Evolutionary conservation across 2,113 vertebrate species (phyloP), one percentile per base, ranked within the genome.

Genomic region (Typhlomys cinereus): DNA sequence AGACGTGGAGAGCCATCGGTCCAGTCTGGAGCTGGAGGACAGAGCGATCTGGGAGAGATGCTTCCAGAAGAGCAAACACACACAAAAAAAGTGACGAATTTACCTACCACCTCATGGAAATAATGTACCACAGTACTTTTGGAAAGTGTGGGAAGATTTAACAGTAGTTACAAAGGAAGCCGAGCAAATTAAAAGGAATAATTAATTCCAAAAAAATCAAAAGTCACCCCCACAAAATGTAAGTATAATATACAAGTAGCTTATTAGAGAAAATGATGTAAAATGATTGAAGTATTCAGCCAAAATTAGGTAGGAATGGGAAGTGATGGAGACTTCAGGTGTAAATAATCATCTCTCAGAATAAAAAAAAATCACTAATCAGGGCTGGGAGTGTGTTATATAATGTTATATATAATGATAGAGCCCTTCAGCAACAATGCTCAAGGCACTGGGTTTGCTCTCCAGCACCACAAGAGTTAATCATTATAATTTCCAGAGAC

Each of bases 291-390:
- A 36, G 23, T 34, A 27, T n/a, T 83, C 76, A 80, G 44, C 52
- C 17, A 66, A 50, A 41, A 7, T 27, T 61, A 61, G 39, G 34
- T 76, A 18, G 41, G 23, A 82, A 67, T 76, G 31, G 27, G 31
- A 95, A 62, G 46, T 83, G n/a, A 79, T 5, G 48, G 64, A 73
- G 3, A 85, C 64, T 95, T 85, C 80, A 85, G 34, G 91, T 71
- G 71, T 76, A 83, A 87, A 48, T 94, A 4, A 67, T 73, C 54
- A 80, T 62, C 34, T 61, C n/a, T 87, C 41, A 57, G 73, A 78
- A 73, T 44, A 91, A 62, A 50, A 91, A 62, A 50, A 92, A 85
- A 36, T 69, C 73, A 78, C 67, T 74, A 74, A 74, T 46, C 74
- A 46, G 64, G 21, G 27, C 7, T 34, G 4, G 64, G 39, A 29